Percentiles rank a stretch among this genome's conserved stretches.
These are phyloP conservation scores for Probosciger aterrimus DNA, from an alignment of 2,113 vertebrate species.

Conservation along the genomic window DNA sequence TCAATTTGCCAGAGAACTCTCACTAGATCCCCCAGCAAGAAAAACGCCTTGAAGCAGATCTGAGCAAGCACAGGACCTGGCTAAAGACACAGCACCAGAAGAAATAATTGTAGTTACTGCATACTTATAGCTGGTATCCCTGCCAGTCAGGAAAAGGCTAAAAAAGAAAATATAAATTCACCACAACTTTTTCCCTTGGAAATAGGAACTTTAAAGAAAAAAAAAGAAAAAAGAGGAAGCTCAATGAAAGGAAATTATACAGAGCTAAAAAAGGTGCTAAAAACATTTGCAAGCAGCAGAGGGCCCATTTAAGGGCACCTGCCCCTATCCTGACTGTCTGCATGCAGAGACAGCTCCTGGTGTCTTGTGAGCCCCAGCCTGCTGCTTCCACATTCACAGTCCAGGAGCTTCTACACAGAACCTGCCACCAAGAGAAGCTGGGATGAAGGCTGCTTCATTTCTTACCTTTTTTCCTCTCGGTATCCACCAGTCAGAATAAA, in stretches of 20 bases:
- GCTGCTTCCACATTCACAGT: accelerated
- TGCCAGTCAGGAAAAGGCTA: slow-evolving; percentile 1
- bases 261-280: neutral
- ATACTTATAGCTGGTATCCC: neutral
- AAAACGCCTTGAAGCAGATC: neutral
- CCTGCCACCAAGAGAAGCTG: neutral
- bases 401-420: neutral
- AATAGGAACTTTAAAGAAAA: neutral
- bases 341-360: neutral
- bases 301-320: neutral
- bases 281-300: neutral
- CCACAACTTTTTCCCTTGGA: neutral
- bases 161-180: neutral
- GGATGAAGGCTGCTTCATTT: neutral
- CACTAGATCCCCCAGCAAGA: neutral
- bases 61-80: neutral
- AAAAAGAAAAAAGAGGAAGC: neutral
- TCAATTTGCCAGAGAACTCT: neutral
- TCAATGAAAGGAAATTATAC: neutral
- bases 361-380: neutral
- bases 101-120: neutral
- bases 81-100: neutral
- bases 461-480: neutral
- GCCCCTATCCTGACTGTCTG: neutral
- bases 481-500: neutral